Conservation (phyloP, 2,797 vertebrate genomes). For the Tadarida brasiliensis region DNA sequence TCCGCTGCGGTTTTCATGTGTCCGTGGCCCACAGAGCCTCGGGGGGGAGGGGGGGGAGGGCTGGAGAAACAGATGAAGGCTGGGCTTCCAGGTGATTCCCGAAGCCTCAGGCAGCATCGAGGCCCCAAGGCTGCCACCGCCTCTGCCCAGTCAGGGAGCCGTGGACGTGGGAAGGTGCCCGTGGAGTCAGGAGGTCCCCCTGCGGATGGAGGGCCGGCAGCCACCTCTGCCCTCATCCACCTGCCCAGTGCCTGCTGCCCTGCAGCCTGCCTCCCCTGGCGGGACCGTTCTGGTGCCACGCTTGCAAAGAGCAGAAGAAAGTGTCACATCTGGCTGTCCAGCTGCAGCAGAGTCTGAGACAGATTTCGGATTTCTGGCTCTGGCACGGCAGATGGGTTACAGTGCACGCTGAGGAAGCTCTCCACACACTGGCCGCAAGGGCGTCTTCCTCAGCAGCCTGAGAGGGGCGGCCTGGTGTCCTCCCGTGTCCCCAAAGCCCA, state of each 20-base stretch:
- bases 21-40: too few relatives aligned
- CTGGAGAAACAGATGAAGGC: background rate
- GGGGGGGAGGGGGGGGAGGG: too few relatives aligned
- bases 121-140: too few relatives aligned
- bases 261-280: background rate
- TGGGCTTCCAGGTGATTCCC: background rate
- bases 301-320: too few relatives aligned
- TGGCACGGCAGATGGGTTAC: background rate
- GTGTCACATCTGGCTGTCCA: background rate
- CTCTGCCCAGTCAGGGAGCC: background rate
- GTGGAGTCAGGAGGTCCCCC: background rate
- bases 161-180: too few relatives aligned
- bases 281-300: background rate
- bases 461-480: fast-evolving
- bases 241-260: too few relatives aligned
- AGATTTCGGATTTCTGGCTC: background rate
- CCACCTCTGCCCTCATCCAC: background rate
- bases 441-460: background rate
- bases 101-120: background rate
- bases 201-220: fast-evolving
- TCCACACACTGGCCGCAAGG: background rate
- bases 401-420: background rate
- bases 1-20: background rate
- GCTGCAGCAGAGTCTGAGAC: background rate
- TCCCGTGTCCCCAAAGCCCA: background rate